Percentiles rank a stretch among this genome's conserved stretches.
These are phyloP conservation scores for Theocolax elegans DNA, from an alignment of 1,140 invertebrate species.

Conservation along the genomic window DNA sequence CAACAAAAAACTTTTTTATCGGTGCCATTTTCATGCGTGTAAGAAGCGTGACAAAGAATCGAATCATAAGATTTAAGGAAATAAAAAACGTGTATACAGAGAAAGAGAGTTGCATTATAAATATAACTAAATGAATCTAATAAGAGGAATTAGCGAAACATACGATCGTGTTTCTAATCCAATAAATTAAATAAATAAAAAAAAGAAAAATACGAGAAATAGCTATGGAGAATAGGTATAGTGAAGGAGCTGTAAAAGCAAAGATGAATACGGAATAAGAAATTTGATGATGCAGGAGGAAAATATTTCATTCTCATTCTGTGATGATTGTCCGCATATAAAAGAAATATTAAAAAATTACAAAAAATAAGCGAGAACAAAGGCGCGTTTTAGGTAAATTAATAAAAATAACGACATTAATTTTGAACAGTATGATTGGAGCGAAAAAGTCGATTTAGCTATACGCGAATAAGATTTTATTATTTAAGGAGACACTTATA, in stretches of 20 bases:
- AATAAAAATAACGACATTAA: slow-evolving; percentile 4
- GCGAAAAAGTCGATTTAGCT: slow-evolving; percentile 19
- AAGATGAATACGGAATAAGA: slow-evolving; percentile 22
- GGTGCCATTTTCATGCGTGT: slow-evolving; percentile 49
- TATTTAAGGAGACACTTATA: slow-evolving; percentile 40
- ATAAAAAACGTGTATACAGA: slow-evolving; percentile 48
- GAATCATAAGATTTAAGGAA: slow-evolving; percentile 48
- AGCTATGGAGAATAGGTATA: slow-evolving; percentile 21
- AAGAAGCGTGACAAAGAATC: slow-evolving; percentile 30
- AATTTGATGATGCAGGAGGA: slow-evolving; percentile 16
- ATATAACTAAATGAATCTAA: slow-evolving; percentile 44
- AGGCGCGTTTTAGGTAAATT: slow-evolving; percentile 25
- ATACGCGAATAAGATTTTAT: slow-evolving; percentile 32
- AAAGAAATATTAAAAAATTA: slow-evolving; percentile 31
- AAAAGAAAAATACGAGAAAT: slow-evolving; percentile 28
- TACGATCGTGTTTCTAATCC: slow-evolving; percentile 39
- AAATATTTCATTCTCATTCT: slow-evolving; percentile 64
- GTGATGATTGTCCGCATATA: slow-evolving; percentile 62
- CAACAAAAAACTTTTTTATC: slow-evolving; percentile 42
- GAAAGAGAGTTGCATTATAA: slow-evolving; percentile 39
- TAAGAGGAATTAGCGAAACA: slow-evolving; percentile 23
- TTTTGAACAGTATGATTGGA: slow-evolving; percentile 27
- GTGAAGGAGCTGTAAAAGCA: slow-evolving; percentile 17
- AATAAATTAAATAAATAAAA: slow-evolving; percentile 29
- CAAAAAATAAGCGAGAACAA: too few relatives aligned